Percentiles rank a stretch among this genome's conserved stretches.
Evolutionary conservation across 2,888 invertebrate species (phyloP).

Genomic region (Tetragonula carbonaria): DNA sequence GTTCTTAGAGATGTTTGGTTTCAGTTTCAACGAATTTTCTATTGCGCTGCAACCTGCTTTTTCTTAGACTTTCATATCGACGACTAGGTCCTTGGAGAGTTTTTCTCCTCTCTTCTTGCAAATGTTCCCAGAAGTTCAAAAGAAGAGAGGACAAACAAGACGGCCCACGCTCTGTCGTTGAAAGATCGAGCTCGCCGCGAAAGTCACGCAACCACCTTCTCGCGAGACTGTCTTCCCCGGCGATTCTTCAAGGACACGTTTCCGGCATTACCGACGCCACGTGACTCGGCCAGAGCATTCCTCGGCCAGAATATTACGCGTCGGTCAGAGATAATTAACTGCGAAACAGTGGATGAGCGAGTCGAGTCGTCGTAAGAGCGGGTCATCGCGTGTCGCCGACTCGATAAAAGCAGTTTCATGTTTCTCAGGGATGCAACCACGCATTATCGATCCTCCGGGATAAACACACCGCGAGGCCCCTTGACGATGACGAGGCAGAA

Average conservation of each 20-base stretch:
- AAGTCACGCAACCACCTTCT: slow-evolving; percentile 48
- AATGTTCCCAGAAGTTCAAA: not conserved
- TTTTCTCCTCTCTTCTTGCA: not conserved
- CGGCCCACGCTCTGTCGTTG: slow-evolving; percentile 5
- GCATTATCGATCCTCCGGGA: slow-evolving; percentile 53
- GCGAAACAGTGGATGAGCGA: slow-evolving; percentile 28
- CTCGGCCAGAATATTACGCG: slow-evolving; percentile 30
- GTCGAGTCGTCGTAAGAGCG: slow-evolving; percentile 9
- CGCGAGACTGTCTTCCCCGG: slow-evolving; percentile 27
- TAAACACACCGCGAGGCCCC: not conserved
- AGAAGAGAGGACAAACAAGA: slow-evolving; percentile 6
- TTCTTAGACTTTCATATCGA: no score
- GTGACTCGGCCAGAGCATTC: slow-evolving; percentile 39
- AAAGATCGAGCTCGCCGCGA: slow-evolving; percentile 16
- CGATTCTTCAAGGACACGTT: slow-evolving; percentile 41
- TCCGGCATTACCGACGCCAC: slow-evolving; percentile 44
- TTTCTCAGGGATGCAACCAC: slow-evolving; percentile 29
- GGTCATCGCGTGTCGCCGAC: slow-evolving; percentile 49
- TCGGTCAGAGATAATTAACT: slow-evolving; percentile 51
- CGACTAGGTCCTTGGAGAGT: no score
- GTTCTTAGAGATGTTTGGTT: no score
- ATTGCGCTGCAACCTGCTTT: no score
- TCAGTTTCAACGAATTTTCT: no score
- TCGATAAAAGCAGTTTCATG: slow-evolving; percentile 47
- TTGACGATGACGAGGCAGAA: slow-evolving; percentile 2